phyloP scores from a whole-genome alignment of 1,140 invertebrate genomes.

The Calephelis nemesis region DNA sequence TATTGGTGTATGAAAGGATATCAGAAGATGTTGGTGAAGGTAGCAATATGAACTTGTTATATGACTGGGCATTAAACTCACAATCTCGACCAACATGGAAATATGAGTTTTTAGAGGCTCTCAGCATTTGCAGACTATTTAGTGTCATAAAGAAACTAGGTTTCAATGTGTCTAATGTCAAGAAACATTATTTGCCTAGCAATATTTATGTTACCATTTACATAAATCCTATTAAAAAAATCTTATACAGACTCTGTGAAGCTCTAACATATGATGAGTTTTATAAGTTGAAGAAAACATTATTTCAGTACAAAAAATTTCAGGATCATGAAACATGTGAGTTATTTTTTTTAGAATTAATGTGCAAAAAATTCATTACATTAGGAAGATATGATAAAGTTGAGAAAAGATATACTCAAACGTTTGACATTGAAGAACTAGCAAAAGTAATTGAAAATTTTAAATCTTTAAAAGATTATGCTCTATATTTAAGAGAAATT shows the following conservation, averaged over 20 bases:
- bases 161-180: constrained; percentile 49
- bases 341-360: constrained; percentile 58
- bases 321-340: constrained; percentile 58
- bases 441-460: constrained; percentile 54
- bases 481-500: constrained; percentile 43
- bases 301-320: constrained; percentile 52
- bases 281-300: constrained; percentile 52
- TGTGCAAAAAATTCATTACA: constrained; percentile 60
- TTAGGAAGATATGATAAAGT: constrained; percentile 39
- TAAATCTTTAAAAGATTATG: constrained; percentile 39
- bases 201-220: constrained; percentile 44
- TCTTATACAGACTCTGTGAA: constrained; percentile 63
- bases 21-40: constrained; percentile 39
- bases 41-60: constrained; percentile 55
- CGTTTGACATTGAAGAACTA: constrained; percentile 47
- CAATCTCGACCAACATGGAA: constrained; percentile 55
- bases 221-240: constrained; percentile 63
- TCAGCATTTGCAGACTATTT: constrained; percentile 57
- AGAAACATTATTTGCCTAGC: constrained; percentile 46
- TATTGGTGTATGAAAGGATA: constrained; percentile 56
- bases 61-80: constrained; percentile 57
- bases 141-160: constrained; percentile 59
- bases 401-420: constrained; percentile 29
- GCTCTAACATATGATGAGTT: constrained; percentile 48
- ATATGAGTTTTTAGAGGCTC: constrained; percentile 64